phyloP scores from a whole-genome alignment of 2,797 vertebrate genomes.

The Acipenser ruthenus region DNA sequence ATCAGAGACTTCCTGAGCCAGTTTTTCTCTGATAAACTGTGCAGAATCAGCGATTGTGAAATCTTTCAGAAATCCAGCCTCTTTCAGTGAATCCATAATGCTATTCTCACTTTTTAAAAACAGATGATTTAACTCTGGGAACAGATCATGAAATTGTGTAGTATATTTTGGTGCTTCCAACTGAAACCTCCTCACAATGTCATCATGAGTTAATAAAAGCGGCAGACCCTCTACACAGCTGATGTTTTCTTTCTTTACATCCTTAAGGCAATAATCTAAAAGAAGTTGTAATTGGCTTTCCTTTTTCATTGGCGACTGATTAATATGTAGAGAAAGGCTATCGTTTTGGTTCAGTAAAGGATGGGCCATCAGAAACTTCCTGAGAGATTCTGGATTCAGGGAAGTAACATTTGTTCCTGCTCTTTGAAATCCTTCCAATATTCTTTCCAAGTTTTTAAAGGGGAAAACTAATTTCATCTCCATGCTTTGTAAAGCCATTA shows the following conservation, averaged over 20 bases:
- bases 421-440: constrained; percentile 18
- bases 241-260: accelerated
- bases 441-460: accelerated
- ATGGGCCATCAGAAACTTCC: constrained; percentile 32
- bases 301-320: constrained; percentile 22
- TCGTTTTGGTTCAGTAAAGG: constrained; percentile 7
- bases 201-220: constrained; percentile 35
- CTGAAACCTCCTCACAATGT: constrained; percentile 27
- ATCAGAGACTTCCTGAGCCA: constrained; percentile 27
- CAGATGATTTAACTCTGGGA: constrained; percentile 25
- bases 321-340: constrained; percentile 23
- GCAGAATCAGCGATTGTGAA: constrained; percentile 29
- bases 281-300: constrained; percentile 7
- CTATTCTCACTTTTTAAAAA: neutral
- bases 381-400: constrained; percentile 27
- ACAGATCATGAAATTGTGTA: constrained; percentile 13
- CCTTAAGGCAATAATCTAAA: constrained; percentile 13
- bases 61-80: constrained; percentile 20
- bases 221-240: constrained; percentile 36
- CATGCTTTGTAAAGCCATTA: constrained; percentile 27
- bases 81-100: neutral
- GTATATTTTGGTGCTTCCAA: constrained; percentile 18
- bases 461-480: constrained; percentile 39
- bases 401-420: constrained; percentile 14
- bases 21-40: constrained; percentile 24